These are phyloP conservation scores for Oxytorus armatus DNA, from an alignment of 2,888 invertebrate species.

Conservation along the genomic window DNA sequence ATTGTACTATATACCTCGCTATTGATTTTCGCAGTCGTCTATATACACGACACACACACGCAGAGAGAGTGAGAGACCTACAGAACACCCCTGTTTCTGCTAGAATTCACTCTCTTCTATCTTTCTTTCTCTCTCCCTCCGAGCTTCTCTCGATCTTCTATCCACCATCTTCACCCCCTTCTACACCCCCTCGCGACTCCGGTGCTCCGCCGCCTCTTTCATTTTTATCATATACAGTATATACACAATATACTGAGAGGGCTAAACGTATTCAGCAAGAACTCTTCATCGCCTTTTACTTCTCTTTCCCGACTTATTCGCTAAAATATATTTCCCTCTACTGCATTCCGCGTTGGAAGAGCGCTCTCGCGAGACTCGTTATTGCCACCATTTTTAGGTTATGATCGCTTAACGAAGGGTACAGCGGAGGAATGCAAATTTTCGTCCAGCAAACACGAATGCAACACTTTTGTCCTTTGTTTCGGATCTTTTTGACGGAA, in stretches of 20 bases:
- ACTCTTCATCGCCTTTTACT: constrained; percentile 25
- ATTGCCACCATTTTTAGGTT: constrained; percentile 8
- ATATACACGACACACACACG: constrained; percentile 42
- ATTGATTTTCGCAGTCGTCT: constrained; percentile 73
- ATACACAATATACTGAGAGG: constrained; percentile 27
- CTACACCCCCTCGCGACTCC: constrained; percentile 26
- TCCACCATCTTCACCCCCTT: constrained; percentile 44
- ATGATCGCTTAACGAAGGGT: not conserved
- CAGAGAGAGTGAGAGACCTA: constrained; percentile 27
- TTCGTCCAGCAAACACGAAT: no score
- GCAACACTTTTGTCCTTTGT: no score
- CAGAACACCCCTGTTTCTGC: constrained; percentile 38
- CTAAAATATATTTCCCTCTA: constrained; percentile 11
- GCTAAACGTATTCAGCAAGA: constrained; percentile 5
- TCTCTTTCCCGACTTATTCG: constrained; percentile 24
- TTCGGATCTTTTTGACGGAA: no score
- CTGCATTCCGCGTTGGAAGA: not conserved
- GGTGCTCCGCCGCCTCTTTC: constrained; percentile 11
- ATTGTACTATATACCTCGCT: constrained; percentile 77
- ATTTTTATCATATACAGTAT: constrained; percentile 18
- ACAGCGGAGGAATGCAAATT: not conserved
- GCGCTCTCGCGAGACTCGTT: not conserved
- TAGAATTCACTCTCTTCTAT: constrained; percentile 23
- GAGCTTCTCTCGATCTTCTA: no score
- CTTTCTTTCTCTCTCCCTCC: constrained; percentile 28